Conservation (phyloP, 92 coral and sea anemone species). For the Porites cylindrica region DNA sequence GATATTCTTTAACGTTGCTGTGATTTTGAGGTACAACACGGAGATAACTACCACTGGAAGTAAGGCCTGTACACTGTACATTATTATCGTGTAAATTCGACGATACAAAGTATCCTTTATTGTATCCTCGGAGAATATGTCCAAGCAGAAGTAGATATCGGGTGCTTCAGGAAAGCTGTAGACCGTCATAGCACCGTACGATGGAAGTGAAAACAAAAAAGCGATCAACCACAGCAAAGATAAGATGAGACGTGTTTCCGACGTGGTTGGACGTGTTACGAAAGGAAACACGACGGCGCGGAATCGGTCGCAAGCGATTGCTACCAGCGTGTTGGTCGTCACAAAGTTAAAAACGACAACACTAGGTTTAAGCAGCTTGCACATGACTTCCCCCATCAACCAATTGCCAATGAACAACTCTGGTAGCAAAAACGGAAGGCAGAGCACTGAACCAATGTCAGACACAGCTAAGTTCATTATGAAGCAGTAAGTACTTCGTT, state of each 20-base stretch:
- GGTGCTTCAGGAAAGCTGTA: constrained; percentile 1
- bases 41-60: constrained; percentile 75
- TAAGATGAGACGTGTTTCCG: constrained; percentile 77
- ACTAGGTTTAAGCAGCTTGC: constrained; percentile 82
- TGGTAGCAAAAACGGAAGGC: constrained; percentile 64
- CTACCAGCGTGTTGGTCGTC: constrained; percentile 87
- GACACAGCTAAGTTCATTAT: constrained; percentile 85
- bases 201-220: constrained; percentile 73
- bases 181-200: constrained; percentile 73
- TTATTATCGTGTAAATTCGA: constrained; percentile 66
- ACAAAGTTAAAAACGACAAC: constrained; percentile 76
- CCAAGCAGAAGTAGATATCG: constrained; percentile 46
- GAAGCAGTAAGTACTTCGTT: constrained; percentile 72
- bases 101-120: constrained; percentile 36
- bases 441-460: constrained; percentile 70
- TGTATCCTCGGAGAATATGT: constrained; percentile 54
- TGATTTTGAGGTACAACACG: constrained; percentile 74
- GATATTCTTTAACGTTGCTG: constrained; percentile 70
- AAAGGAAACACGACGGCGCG: constrained; percentile 90
- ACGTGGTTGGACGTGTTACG: constrained; percentile 76
- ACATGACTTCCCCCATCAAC: constrained; percentile 80
- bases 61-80: constrained; percentile 69
- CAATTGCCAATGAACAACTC: constrained; percentile 59
- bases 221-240: constrained; percentile 82
- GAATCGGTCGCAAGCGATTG: constrained; percentile 88